Evolutionary conservation across 1,140 invertebrate genomes (phyloP).

Genomic region (Drosophila pruinosa): DNA sequence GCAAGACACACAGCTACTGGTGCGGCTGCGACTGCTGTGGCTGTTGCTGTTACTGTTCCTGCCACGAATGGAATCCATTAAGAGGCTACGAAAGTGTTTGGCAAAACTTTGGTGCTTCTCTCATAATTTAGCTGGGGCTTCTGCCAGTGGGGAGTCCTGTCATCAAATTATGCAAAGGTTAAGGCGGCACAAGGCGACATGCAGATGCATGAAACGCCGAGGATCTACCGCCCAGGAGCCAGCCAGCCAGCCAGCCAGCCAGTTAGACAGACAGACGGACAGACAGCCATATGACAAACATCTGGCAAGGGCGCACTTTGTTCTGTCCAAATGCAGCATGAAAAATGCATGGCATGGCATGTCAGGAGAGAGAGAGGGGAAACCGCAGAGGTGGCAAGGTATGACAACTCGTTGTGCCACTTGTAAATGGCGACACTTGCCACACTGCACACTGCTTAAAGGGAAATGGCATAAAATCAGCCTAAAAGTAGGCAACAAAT

Average conservation of each 20-base stretch:
- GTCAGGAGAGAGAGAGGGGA: neutral
- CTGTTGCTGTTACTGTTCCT: neutral
- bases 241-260: constrained; percentile 1
- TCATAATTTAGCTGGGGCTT: constrained; percentile 23
- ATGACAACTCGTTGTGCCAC: constrained; percentile 20
- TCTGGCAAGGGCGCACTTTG: neutral
- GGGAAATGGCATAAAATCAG: constrained; percentile 59
- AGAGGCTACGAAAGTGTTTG: constrained; percentile 8
- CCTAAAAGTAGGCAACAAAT: constrained; percentile 50
- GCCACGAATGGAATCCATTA: constrained; percentile 16
- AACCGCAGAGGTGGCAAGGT: neutral
- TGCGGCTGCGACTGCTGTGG: neutral
- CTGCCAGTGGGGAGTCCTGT: neutral
- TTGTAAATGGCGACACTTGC: constrained; percentile 40
- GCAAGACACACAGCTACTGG: neutral
- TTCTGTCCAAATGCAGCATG: constrained; percentile 23
- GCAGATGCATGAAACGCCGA: constrained; percentile 14
- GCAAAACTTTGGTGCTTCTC: constrained; percentile 14
- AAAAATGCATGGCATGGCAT: constrained; percentile 30
- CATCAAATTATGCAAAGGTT: constrained; percentile 67
- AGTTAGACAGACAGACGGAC: neutral
- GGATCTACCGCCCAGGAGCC: neutral
- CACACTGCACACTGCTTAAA: constrained; percentile 17
- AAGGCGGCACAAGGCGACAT: constrained; percentile 44
- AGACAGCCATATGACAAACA: neutral